Base-by-base conservation (phyloP, 1,140 invertebrate species). In the Coelopa frigida region DNA sequence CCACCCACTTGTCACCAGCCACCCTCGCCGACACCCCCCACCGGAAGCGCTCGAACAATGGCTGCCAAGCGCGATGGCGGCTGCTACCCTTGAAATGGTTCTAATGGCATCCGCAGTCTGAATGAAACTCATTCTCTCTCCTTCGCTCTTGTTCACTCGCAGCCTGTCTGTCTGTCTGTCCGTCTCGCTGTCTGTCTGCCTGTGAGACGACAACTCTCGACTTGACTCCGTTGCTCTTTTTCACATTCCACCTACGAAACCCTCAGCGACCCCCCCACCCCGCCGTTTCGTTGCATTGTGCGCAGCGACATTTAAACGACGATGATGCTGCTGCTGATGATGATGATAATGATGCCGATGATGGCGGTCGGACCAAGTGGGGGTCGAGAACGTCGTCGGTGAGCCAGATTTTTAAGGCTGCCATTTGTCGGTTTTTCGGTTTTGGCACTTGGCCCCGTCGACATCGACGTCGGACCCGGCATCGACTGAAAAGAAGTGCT, bases 391-490 rank as follows among this genome's bases (percentile, higher is more conserved):
- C n/a, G n/a, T n/a, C n/a, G n/a, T n/a, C n/a, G n/a, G n/a, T n/a
- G n/a, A n/a, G n/a, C n/a, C n/a, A n/a, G n/a, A n/a, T 65, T 56
- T 54, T 65, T 61, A 65, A 65, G 59, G 61, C 61, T 65, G 61
- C 61, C 62, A 65, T 65, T 65, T 65, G 59, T 61, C 61, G 64
- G 61, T 65, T 64, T 59, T 61, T 62, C 59, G 62, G 62, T 65
- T 65, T 65, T 59, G 62, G 58, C 61, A 61, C 54, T 65, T 65
- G 61, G 57, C 61, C 61, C 60, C 31, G 26, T 46, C 18, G 23
- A 49, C 45, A 26, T 36, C 36, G 45, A 26, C 37, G 31, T 24
- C 15, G 36, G 55, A 8, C 29, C 35, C 23, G 31, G 18, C 26
- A 17, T 26, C 18, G 23, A 37, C 17, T 15, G n/a, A 20, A 14